Conservation (phyloP, 2,888 invertebrate species). For the Sphinx pinastri region DNA sequence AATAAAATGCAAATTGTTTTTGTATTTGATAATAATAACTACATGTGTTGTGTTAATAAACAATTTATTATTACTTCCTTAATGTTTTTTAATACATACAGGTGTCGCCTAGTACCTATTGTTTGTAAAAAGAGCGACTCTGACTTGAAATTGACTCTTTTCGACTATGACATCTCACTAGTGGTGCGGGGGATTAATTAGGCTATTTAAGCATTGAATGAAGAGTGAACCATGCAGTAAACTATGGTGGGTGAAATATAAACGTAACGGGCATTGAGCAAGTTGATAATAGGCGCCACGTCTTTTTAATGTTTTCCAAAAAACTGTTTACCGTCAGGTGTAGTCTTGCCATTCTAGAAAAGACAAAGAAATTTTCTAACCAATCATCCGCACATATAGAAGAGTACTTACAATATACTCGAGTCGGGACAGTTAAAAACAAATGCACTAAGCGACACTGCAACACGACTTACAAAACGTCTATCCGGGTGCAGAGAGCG, state of each 20-base stretch:
- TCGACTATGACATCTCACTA: not conserved
- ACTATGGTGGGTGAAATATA: no score
- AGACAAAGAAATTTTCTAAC: no score
- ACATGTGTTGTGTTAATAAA: not conserved
- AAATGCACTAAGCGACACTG: not conserved
- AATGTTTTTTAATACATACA: not conserved
- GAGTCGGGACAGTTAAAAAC: not conserved
- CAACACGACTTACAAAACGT: not conserved
- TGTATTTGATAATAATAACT: conserved; percentile 9
- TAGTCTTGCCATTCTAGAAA: no score
- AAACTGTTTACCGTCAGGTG: no score
- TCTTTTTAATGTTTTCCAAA: no score
- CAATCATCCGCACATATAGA: no score
- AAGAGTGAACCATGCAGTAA: not conserved
- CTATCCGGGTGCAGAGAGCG: not conserved
- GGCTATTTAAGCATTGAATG: not conserved
- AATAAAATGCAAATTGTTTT: conserved; percentile 12
- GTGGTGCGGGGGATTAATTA: not conserved
- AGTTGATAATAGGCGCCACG: no score
- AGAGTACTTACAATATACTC: no score
- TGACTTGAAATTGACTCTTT: no score
- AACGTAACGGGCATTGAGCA: no score
- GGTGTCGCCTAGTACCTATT: not conserved
- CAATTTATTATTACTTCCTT: conserved; percentile 9
- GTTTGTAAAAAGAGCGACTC: not conserved